Base-by-base conservation (phyloP, 1,140 invertebrate genomes). In the Camponotus pennsylvanicus region DNA sequence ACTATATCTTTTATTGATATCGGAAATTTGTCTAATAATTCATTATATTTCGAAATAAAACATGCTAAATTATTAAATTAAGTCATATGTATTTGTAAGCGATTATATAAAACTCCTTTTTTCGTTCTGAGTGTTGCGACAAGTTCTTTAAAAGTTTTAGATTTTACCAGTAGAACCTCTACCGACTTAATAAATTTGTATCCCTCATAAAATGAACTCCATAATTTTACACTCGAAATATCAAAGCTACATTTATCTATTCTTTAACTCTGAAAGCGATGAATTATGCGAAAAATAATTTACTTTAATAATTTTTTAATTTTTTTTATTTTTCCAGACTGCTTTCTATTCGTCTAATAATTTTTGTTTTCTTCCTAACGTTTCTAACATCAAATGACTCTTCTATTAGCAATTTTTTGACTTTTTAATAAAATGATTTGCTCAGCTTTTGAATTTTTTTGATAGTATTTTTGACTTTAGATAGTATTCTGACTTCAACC, bases 301-400 rank as follows among this genome's bases (percentile, higher is more conserved):
- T 84, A 77, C 69, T 85, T 90, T 88, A 91, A 78, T 88, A 85
- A 52, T 59, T 66, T 84, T 84, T 77, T 83, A 49, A 64, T 86
- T 86, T 61, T 82, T 77, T 85, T 61, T 59, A 57, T 61, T 21
- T 76, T 15, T 40, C 55, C 59, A 40, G 15, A 40, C 42, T 87
- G 85, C 85, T 32, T n/a, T 70, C n/a, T 67, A 67, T 85, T 82
- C 75, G 34, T 66, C 71, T 32, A 49, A 82, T 59, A n/a, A 32
- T n/a, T 84, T 67, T 55, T 45, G 5, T 15, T 37, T 61, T 3
- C n/a, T 85, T 85, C 80, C 18, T 64, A 52, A 52, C 49, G 42
- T 49, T 70, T 75, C 76, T 67, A 83, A 78, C 15, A 52, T 18
- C 4, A 67, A 66, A 37, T 34, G 52, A 0, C 7, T 66, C 18